phyloP scores from a whole-genome alignment of 1,140 invertebrate species.

The Dysdera silvatica region DNA sequence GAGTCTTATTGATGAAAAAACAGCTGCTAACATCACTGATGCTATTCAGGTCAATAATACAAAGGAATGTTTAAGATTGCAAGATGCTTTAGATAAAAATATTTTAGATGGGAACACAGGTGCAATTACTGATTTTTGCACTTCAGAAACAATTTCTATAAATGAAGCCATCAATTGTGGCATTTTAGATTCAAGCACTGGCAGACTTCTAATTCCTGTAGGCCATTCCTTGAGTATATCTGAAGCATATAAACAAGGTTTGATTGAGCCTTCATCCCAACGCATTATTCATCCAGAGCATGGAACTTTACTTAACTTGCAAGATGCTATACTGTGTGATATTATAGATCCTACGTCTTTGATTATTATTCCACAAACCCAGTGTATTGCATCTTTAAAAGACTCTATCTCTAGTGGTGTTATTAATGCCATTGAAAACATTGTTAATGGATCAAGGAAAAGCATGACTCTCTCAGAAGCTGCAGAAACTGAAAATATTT shows the following conservation, averaged over 20 bases:
- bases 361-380: slow-evolving; percentile 51
- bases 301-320: slow-evolving; percentile 60
- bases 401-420: slow-evolving; percentile 68
- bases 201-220: slow-evolving; percentile 68
- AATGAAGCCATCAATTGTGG: slow-evolving; percentile 74
- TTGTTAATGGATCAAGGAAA: slow-evolving; percentile 55
- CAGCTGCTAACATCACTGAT: slow-evolving; percentile 55
- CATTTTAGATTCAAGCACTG: slow-evolving; percentile 65
- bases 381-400: slow-evolving; percentile 59
- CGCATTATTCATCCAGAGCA: slow-evolving; percentile 86
- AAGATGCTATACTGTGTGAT: slow-evolving; percentile 76
- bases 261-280: slow-evolving; percentile 62
- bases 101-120: slow-evolving; percentile 66
- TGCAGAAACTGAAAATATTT: slow-evolving; percentile 36
- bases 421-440: slow-evolving; percentile 62
- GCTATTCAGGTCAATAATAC: slow-evolving; percentile 42
- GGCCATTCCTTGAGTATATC: slow-evolving; percentile 69
- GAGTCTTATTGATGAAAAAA: slow-evolving; percentile 65
- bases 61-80: slow-evolving; percentile 53
- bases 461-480: slow-evolving; percentile 35
- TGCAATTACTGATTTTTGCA: slow-evolving; percentile 67
- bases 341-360: slow-evolving; percentile 69
- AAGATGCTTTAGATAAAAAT: slow-evolving; percentile 64
- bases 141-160: slow-evolving; percentile 66
- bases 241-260: slow-evolving; percentile 70